phyloP scores from a whole-genome alignment of 2,888 invertebrate species.

The Chrysopilus asiliformis region DNA sequence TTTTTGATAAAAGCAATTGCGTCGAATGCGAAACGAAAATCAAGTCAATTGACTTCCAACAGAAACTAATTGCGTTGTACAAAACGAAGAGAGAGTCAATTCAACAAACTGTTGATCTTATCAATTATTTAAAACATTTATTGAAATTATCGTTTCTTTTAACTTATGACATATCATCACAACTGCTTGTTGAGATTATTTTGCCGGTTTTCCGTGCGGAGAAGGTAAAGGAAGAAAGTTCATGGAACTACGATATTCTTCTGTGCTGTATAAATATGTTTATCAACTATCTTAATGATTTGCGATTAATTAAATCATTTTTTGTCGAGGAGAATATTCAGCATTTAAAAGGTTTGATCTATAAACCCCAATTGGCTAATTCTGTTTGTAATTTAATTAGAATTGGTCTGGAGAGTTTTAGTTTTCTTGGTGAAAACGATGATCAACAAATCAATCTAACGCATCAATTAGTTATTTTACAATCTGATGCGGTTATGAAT shows the following conservation, averaged over 20 bases:
- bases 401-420: slow-evolving; percentile 31
- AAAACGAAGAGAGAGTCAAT: slow-evolving; percentile 14
- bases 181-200: slow-evolving; percentile 29
- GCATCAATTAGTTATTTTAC: slow-evolving; percentile 26
- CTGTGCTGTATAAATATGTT: slow-evolving; percentile 31
- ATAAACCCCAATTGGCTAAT: slow-evolving; percentile 26
- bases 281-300: slow-evolving; percentile 30
- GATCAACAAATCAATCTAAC: slow-evolving; percentile 25
- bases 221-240: slow-evolving; percentile 15
- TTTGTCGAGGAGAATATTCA: slow-evolving; percentile 31
- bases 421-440: slow-evolving; percentile 27
- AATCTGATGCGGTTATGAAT: slow-evolving; percentile 19
- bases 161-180: slow-evolving; percentile 25
- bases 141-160: slow-evolving; percentile 29
- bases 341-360: slow-evolving; percentile 28
- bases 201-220: slow-evolving; percentile 29
- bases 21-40: slow-evolving; percentile 26
- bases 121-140: slow-evolving; percentile 28
- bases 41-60: slow-evolving; percentile 25
- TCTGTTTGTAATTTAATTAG: slow-evolving; percentile 31
- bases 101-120: slow-evolving; percentile 12
- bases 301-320: slow-evolving; percentile 29
- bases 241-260: slow-evolving; percentile 12
- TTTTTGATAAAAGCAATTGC: slow-evolving; percentile 22
- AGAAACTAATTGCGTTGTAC: slow-evolving; percentile 23